Percentiles rank a stretch among this genome's conserved stretches.
phyloP scores from a whole-genome alignment of 2,888 invertebrate genomes.

The Meiosimyza decipiens region DNA sequence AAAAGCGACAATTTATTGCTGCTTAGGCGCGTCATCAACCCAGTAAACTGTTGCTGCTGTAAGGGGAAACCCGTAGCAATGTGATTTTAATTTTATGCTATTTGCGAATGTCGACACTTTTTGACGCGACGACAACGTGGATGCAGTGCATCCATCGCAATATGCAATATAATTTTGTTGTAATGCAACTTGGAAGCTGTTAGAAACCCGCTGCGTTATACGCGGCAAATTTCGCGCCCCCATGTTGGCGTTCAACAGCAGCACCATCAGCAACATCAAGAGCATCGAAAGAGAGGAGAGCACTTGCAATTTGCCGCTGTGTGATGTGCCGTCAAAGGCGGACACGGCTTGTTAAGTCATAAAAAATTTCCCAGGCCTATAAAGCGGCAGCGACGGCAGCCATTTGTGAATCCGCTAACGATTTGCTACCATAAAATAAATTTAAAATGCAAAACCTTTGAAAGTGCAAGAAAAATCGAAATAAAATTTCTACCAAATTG shows the following conservation, averaged over 20 bases:
- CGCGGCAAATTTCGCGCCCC: slow-evolving; percentile 44
- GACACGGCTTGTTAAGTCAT: slow-evolving; percentile 23
- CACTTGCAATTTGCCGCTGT: slow-evolving; percentile 17
- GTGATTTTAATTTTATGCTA: slow-evolving; percentile 45
- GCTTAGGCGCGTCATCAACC: neutral
- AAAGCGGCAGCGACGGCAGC: neutral
- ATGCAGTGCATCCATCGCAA: slow-evolving; percentile 3
- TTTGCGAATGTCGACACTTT: slow-evolving; percentile 41
- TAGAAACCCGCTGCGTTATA: slow-evolving; percentile 37
- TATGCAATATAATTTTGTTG: neutral
- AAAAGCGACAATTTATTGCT: slow-evolving; percentile 25
- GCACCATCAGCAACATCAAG: slow-evolving; percentile 1
- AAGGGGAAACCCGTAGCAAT: slow-evolving; percentile 24
- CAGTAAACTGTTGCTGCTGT: neutral
- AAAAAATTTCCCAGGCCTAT: neutral
- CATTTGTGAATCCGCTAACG: slow-evolving; percentile 1
- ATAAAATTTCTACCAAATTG: slow-evolving; percentile 1
- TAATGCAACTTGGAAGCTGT: neutral
- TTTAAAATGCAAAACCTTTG: slow-evolving; percentile 9
- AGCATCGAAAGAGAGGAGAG: too few species aligned
- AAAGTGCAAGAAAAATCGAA: neutral
- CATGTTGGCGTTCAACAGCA: slow-evolving; percentile 31
- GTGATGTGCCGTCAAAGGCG: slow-evolving; percentile 7
- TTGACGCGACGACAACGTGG: slow-evolving; percentile 31
- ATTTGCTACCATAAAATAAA: neutral